Evolutionary conservation across 2,797 vertebrate genomes (phyloP).

Genomic region (Podarcis lilfordi): DNA sequence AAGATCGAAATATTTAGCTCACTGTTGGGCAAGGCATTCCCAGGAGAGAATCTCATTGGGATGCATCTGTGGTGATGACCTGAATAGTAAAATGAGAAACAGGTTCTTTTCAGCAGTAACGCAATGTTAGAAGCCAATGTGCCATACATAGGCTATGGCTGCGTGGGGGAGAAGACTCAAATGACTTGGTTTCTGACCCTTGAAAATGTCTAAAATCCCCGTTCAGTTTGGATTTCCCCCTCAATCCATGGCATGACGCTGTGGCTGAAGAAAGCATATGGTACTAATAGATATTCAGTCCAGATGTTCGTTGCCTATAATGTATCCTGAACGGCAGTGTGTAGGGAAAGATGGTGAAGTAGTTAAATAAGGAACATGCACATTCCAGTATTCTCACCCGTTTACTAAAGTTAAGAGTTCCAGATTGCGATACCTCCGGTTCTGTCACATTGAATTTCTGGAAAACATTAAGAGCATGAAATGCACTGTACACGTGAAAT

Average conservation of each 20-base stretch:
- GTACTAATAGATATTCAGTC: conserved; percentile 80
- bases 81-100: conserved; percentile 58
- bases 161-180: conserved; percentile 72
- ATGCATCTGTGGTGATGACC: conserved; percentile 61
- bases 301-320: conserved; percentile 81
- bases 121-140: conserved; percentile 16
- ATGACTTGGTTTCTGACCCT: conserved; percentile 79
- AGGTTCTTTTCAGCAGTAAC: conserved; percentile 69
- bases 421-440: conserved; percentile 77
- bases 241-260: conserved; percentile 73
- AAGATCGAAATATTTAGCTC: conserved; percentile 52
- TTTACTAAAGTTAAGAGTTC: conserved; percentile 78
- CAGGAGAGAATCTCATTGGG: conserved; percentile 57
- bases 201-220: conserved; percentile 77
- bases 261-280: conserved; percentile 73
- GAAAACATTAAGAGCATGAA: conserved; percentile 76
- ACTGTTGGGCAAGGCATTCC: conserved; percentile 53
- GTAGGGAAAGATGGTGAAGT: conserved; percentile 75
- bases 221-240: conserved; percentile 81
- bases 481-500: conserved; percentile 28
- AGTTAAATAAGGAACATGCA: conserved; percentile 75
- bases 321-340: conserved; percentile 72
- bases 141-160: conserved; percentile 6
- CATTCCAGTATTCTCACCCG: conserved; percentile 79
- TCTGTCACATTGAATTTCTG: conserved; percentile 82